Conservation (phyloP, 2,888 invertebrate species). For the Glaucopsyche alexis region DNA sequence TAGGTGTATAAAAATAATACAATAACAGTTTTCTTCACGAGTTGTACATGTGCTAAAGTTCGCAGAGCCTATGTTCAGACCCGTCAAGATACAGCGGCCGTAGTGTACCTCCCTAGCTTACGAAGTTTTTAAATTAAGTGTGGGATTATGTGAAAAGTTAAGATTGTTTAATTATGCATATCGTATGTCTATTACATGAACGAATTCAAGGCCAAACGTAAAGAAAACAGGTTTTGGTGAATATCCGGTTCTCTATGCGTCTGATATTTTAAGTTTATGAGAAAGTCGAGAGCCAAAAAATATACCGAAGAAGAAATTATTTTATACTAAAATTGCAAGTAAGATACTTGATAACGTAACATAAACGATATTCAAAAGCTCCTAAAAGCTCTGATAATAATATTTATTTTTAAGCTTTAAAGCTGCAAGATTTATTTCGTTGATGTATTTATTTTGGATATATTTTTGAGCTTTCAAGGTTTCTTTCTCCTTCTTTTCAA, state of each 20-base stretch:
- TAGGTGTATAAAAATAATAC: too few relatives aligned
- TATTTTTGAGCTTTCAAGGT: too few relatives aligned
- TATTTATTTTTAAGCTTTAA: too few relatives aligned
- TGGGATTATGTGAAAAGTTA: background rate
- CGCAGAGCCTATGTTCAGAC: too few relatives aligned
- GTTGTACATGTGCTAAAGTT: too few relatives aligned
- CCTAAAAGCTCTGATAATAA: background rate
- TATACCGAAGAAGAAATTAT: background rate
- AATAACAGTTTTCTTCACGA: too few relatives aligned
- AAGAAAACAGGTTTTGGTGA: background rate
- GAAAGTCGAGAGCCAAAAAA: background rate
- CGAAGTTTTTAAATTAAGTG: too few relatives aligned
- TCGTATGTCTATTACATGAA: constrained; percentile 1
- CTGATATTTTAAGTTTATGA: constrained; percentile 11
- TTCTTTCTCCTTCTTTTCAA: too few relatives aligned
- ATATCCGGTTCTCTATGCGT: constrained; percentile 1
- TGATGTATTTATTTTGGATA: too few relatives aligned
- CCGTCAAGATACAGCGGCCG: too few relatives aligned
- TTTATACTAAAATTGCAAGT: background rate
- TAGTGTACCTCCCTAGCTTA: too few relatives aligned
- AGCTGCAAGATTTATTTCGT: too few relatives aligned
- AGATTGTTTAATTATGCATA: constrained; percentile 7
- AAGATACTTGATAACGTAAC: background rate
- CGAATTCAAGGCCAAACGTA: constrained; percentile 10
- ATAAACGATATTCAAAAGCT: background rate